Evolutionary conservation across 1,140 invertebrate genomes (phyloP), one percentile per base, ranked within the genome.

Genomic region (Papilio machaon): DNA sequence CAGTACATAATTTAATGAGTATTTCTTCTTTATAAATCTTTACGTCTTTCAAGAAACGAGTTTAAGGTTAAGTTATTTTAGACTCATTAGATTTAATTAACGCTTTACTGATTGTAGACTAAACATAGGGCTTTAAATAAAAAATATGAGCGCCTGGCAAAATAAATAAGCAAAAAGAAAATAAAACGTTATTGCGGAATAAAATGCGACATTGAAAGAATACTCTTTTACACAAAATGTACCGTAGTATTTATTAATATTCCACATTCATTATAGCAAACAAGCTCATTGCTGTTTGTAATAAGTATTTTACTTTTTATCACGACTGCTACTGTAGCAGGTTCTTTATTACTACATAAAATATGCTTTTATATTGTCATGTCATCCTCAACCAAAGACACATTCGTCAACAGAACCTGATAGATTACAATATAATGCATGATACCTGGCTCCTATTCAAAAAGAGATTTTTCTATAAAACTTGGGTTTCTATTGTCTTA

Each of bases 51-150:
- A 67, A 67, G 23, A 67, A 67, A 67, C 13, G 11, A 67, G 23
- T 67, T 67, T 35, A 30, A 67, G 64, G 64, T 67, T 67, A 67
- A 67, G 64, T 38, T 67, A 67, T 67, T 67, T 35, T 67, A 30
- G 9, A 17, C 30, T 67, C 64, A 67, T 38, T 67, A 38, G 64
- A 67, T 35, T 67, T 35, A 38, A 67, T 67, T 30, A 67, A 35
- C 30, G 23, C 23, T 67, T 67, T 38, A 15, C 30, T 67, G 30
- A 35, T 1, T 35, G 23, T 67, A 35, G 23, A 67, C 64, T 38
- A 30, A 67, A 15, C 23, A 15, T 67, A 13, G 64, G 15, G 3
- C 64, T 19, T 54, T 64, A 64, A 64, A 30, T 64, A 67, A 5
- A 67, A 30, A 67, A 11, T 15, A 2, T 67, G 30, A 67, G 64